These are phyloP conservation scores for Mixornis gularis DNA, from an alignment of 2,113 vertebrate species.

Conservation along the genomic window DNA sequence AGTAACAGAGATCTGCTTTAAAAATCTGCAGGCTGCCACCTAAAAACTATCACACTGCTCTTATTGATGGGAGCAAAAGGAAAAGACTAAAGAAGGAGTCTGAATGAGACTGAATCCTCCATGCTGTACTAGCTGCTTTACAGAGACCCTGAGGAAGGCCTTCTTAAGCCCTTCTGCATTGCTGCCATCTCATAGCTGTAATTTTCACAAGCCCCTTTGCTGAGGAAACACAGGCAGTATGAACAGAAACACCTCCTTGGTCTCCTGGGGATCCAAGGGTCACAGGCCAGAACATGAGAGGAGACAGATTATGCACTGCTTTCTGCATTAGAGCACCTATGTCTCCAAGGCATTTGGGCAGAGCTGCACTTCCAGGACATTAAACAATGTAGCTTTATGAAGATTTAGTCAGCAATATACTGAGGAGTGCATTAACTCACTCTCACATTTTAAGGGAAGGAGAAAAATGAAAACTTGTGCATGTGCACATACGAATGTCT, in stretches of 20 bases:
- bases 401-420: not conserved
- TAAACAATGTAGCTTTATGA: not conserved
- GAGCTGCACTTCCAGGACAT: not conserved
- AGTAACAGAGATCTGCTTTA: not conserved
- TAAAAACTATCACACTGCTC: accelerated
- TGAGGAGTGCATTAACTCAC: not conserved
- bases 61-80: not conserved
- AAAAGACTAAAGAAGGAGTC: not conserved
- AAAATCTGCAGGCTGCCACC: not conserved
- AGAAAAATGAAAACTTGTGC: not conserved
- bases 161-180: not conserved
- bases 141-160: not conserved
- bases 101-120: not conserved
- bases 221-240: not conserved
- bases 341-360: not conserved
- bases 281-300: not conserved
- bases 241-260: not conserved
- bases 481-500: accelerated
- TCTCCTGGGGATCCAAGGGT: not conserved
- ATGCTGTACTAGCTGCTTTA: not conserved
- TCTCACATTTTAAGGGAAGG: not conserved
- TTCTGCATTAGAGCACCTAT: constrained; percentile 23
- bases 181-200: not conserved
- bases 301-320: not conserved
- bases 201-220: not conserved